Evolutionary conservation across 2,113 vertebrate species (phyloP).

Genomic region (Pundamilia nyererei): DNA sequence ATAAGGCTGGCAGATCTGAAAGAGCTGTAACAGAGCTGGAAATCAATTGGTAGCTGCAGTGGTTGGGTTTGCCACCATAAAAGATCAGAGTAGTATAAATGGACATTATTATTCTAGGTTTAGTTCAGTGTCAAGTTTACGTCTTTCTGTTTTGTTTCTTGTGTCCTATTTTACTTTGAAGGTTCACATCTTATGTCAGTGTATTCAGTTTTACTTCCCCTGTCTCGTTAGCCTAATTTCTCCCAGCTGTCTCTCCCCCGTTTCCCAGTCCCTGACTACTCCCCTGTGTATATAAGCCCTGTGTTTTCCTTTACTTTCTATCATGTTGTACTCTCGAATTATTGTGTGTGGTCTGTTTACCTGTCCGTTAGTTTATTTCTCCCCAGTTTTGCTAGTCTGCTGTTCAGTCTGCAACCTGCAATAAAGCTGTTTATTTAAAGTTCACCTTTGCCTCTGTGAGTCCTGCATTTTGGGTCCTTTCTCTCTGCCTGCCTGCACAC

Average conservation of each 20-base stretch:
- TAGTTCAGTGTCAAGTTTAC: background rate
- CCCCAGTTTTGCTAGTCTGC: background rate
- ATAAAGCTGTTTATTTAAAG: background rate
- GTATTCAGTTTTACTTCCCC: background rate
- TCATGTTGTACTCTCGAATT: fast-evolving
- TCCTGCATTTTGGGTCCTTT: background rate
- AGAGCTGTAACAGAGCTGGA: background rate
- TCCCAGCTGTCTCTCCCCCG: background rate
- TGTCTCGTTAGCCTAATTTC: background rate
- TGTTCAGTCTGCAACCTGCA: background rate
- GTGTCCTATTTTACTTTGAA: background rate
- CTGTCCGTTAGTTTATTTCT: background rate
- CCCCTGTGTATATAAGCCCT: background rate
- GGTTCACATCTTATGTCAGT: background rate
- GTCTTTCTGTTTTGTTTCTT: background rate
- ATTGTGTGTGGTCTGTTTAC: background rate
- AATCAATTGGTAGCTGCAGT: background rate
- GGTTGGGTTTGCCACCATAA: background rate
- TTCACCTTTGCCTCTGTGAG: background rate
- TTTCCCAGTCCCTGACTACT: background rate
- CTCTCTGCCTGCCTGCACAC: background rate
- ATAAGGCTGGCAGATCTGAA: background rate
- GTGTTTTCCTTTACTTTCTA: background rate
- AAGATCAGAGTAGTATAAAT: background rate
- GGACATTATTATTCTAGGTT: background rate